Percentiles rank a stretch among this genome's conserved stretches.
These are phyloP conservation scores for Temnothorax longispinosus DNA, from an alignment of 1,140 invertebrate genomes.

Conservation along the genomic window DNA sequence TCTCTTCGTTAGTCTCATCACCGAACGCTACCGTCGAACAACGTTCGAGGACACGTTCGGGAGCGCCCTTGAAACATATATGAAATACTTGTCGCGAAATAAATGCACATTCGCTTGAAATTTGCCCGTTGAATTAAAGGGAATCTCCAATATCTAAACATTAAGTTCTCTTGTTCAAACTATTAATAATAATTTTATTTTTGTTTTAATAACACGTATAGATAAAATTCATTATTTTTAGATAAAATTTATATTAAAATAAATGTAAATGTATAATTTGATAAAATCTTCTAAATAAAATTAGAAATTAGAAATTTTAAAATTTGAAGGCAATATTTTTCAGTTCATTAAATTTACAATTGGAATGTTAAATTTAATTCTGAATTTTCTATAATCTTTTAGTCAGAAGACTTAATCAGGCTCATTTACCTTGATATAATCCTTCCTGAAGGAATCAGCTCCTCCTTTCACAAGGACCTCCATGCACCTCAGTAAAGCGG, in stretches of 20 bases:
- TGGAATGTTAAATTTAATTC: neutral
- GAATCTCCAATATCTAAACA: conserved; percentile 96
- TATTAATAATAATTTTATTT: conserved; percentile 76
- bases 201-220: conserved; percentile 74
- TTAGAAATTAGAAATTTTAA: neutral
- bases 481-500: conserved; percentile 98
- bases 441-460: conserved; percentile 93
- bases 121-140: conserved; percentile 99
- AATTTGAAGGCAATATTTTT: neutral
- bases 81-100: conserved; percentile 95
- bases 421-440: conserved; percentile 89
- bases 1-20: conserved; percentile 98
- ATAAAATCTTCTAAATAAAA: neutral
- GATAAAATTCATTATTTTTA: neutral
- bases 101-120: conserved; percentile 98
- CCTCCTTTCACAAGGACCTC: conserved; percentile 95
- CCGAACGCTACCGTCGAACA: conserved; percentile 98
- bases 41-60: conserved; percentile 98
- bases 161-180: neutral
- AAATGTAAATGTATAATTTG: neutral
- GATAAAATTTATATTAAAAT: neutral
- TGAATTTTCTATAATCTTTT: neutral
- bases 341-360: neutral
- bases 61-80: conserved; percentile 99
- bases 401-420: neutral